phyloP scores from a whole-genome alignment of 1,140 invertebrate species.

The Drosophila seguyi region DNA sequence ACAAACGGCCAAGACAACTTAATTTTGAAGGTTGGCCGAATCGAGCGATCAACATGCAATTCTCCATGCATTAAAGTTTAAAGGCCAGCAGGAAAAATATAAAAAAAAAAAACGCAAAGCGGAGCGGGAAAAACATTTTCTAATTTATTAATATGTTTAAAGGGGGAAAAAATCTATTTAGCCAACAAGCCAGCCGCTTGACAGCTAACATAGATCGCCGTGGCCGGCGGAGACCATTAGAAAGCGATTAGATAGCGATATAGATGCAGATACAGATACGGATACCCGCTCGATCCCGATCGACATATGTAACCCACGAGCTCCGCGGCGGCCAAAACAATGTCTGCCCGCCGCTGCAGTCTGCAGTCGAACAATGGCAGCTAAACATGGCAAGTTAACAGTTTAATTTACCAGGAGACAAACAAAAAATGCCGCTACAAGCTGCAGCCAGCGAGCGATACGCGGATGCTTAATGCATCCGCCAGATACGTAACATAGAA shows the following conservation, averaged over 20 bases:
- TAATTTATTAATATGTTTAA: constrained; percentile 83
- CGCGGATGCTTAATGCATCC: constrained; percentile 69
- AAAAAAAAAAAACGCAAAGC: constrained; percentile 22
- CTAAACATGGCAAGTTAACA: constrained; percentile 84
- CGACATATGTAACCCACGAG: constrained; percentile 72
- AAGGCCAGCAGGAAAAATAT: constrained; percentile 57
- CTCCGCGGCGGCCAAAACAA: constrained; percentile 53
- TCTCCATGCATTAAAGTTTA: constrained; percentile 75
- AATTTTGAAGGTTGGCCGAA: constrained; percentile 76
- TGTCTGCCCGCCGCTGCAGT: constrained; percentile 53
- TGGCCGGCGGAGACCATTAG: constrained; percentile 71
- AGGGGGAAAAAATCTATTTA: constrained; percentile 73
- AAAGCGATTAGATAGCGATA: constrained; percentile 84
- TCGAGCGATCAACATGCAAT: constrained; percentile 72
- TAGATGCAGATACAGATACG: constrained; percentile 61
- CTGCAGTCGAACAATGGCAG: constrained; percentile 72
- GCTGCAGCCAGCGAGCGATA: constrained; percentile 35
- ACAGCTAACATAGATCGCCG: constrained; percentile 80
- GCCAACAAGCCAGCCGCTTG: constrained; percentile 67
- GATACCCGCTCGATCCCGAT: constrained; percentile 33
- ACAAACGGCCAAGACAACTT: constrained; percentile 73
- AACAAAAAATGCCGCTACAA: constrained; percentile 72
- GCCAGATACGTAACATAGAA: constrained; percentile 72
- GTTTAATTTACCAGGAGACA: constrained; percentile 78
- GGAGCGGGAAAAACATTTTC: constrained; percentile 69